These are phyloP conservation scores for Sarcoramphus papa DNA, from an alignment of 2,797 vertebrate genomes.

Conservation along the genomic window DNA sequence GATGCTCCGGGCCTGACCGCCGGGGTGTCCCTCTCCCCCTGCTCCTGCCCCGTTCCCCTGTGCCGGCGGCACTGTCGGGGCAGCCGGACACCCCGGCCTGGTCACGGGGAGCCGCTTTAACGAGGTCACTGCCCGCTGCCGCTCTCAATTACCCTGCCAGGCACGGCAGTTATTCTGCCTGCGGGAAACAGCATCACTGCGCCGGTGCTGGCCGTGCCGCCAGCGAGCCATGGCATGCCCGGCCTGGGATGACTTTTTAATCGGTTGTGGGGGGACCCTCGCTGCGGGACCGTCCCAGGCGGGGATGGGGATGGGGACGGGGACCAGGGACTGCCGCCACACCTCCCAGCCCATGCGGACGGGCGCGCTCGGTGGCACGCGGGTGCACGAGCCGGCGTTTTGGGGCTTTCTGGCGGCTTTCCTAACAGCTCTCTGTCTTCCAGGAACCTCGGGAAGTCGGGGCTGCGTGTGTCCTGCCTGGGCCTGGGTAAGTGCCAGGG, in stretches of 20 bases:
- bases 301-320: neutral
- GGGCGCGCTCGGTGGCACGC: rapidly evolving
- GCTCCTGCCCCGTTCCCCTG: neutral
- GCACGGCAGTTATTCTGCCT: neutral
- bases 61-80: rapidly evolving
- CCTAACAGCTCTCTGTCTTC: slow-evolving; percentile 65
- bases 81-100: neutral
- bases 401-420: neutral
- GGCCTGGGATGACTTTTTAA: neutral
- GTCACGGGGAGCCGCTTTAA: neutral
- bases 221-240: rapidly evolving
- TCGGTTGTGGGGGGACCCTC: neutral
- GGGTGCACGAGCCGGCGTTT: rapidly evolving
- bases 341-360: rapidly evolving
- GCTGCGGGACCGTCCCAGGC: neutral
- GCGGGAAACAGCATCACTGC: neutral
- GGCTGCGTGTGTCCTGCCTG: slow-evolving; percentile 95
- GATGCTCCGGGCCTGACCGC: neutral
- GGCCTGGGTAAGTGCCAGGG: slow-evolving; percentile 87
- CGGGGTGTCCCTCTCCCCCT: rapidly evolving
- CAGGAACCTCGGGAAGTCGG: slow-evolving; percentile 98
- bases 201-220: neutral
- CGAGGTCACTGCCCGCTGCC: neutral
- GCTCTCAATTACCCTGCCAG: neutral
- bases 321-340: neutral